Conservation (phyloP, 1,140 invertebrate species). For the Bombus pascuorum region DNA sequence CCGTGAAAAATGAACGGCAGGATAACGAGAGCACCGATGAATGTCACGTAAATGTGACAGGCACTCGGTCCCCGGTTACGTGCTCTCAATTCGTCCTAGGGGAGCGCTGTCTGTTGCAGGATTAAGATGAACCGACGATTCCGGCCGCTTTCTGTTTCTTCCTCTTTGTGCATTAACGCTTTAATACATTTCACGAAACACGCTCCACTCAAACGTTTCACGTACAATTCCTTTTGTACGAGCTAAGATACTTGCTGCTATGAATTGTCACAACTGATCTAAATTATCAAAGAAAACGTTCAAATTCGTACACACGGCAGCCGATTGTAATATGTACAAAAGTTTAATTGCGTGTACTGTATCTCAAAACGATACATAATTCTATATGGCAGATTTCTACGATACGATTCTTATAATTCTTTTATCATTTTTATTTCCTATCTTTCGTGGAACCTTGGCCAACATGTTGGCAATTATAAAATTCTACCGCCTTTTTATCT, state of each 20-base stretch:
- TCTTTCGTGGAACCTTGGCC: no score
- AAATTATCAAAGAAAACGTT: neutral
- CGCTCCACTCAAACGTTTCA: neutral
- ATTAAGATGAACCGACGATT: constrained; percentile 11
- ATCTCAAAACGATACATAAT: no score
- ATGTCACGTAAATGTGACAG: constrained; percentile 65
- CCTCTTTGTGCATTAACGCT: neutral
- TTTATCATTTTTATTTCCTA: no score
- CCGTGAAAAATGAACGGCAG: constrained; percentile 56
- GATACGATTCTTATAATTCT: no score
- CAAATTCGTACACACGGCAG: no score
- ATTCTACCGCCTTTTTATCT: neutral
- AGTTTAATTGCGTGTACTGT: neutral
- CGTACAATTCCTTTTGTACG: neutral
- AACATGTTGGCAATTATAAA: no score
- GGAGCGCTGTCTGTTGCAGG: constrained; percentile 22
- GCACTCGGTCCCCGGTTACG: constrained; percentile 26
- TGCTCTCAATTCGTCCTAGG: constrained; percentile 27
- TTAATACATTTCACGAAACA: neutral
- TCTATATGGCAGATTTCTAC: no score
- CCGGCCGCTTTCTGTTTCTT: neutral
- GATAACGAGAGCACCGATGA: constrained; percentile 59
- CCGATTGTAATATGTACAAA: neutral
- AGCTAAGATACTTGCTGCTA: no score
- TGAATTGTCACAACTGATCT: neutral